Conservation (phyloP, 30 jellyfish, hydroid and myxozoan species). For the Cassiopea andromeda region DNA sequence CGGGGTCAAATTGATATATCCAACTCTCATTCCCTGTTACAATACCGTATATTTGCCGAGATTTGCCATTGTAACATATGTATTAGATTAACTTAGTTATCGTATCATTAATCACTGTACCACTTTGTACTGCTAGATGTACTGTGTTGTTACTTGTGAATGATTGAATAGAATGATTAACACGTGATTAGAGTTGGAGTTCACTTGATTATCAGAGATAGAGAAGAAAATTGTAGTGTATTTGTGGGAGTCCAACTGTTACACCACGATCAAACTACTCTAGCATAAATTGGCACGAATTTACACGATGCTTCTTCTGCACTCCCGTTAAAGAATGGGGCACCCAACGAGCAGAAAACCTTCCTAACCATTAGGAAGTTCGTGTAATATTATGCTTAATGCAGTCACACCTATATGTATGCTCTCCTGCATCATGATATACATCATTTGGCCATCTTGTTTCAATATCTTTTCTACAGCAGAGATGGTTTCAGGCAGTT, state of each 20-base stretch:
- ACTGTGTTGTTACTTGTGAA: too few relatives aligned
- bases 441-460: slow-evolving; percentile 3
- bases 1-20: slow-evolving; percentile 46
- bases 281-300: slow-evolving; percentile 38
- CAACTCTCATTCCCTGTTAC: slow-evolving; percentile 35
- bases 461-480: not conserved
- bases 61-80: too few relatives aligned
- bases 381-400: slow-evolving; percentile 37
- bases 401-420: slow-evolving; percentile 40
- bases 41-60: slow-evolving; percentile 23
- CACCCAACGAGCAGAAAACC: slow-evolving; percentile 43
- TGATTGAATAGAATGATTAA: too few relatives aligned
- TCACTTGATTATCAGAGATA: too few relatives aligned
- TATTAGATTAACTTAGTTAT: too few relatives aligned
- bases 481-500: not conserved
- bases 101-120: too few relatives aligned
- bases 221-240: too few relatives aligned
- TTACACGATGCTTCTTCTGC: slow-evolving; percentile 41
- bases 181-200: too few relatives aligned
- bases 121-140: too few relatives aligned
- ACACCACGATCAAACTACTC: slow-evolving; percentile 21
- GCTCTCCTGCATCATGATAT: slow-evolving; percentile 52
- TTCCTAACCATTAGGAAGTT: slow-evolving; percentile 35
- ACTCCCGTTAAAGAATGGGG: slow-evolving; percentile 33
- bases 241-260: too few relatives aligned